phyloP scores from a whole-genome alignment of 2,113 vertebrate species.

The Odobenus rosmarus region DNA sequence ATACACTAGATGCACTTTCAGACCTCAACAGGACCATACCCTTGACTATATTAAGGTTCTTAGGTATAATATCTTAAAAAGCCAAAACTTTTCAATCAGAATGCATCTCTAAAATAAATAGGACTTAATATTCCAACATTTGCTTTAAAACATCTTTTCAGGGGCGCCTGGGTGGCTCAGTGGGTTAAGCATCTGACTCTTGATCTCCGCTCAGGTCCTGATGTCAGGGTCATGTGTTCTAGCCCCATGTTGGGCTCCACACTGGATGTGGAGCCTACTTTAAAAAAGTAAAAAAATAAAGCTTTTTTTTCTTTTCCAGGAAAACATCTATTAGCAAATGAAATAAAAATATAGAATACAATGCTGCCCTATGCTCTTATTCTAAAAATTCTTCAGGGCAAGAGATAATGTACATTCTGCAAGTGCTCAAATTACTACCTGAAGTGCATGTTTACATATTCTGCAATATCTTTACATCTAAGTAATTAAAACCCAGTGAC shows the following conservation, averaged over 20 bases:
- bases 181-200: neutral
- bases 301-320: neutral
- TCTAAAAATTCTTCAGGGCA: conserved; percentile 47
- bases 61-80: neutral
- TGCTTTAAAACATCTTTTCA: conserved; percentile 24
- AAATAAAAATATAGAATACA: conserved; percentile 41
- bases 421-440: conserved; percentile 15
- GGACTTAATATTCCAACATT: neutral
- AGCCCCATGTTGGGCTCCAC: neutral
- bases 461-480: neutral
- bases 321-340: conserved; percentile 28
- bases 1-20: neutral
- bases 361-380: neutral
- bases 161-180: neutral
- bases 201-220: neutral
- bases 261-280: neutral
- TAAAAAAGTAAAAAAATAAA: neutral
- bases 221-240: neutral
- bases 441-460: neutral
- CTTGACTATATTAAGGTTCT: conserved; percentile 15
- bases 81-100: neutral
- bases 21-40: neutral
- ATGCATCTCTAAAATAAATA: conserved; percentile 27
- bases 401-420: neutral
- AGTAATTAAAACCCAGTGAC: conserved; percentile 1